Conservation (phyloP, 92 coral and sea anemone genomes). For the Umimayanthus kanabou region DNA sequence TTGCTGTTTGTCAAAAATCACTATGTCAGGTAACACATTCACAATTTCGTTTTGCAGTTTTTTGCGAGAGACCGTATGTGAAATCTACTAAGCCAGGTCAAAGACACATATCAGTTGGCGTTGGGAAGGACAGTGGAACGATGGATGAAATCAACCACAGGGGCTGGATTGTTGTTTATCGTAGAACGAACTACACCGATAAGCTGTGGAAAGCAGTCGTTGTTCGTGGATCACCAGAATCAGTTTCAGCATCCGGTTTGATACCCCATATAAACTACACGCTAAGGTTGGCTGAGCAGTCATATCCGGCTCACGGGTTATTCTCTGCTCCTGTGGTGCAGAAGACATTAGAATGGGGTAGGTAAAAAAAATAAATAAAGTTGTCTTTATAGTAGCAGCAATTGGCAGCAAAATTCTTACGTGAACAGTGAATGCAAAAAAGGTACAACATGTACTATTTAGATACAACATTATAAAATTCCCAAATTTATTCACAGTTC, state of each 20-base stretch:
- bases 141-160: conserved; percentile 4
- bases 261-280: conserved; percentile 25
- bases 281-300: conserved; percentile 13
- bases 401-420: too few relatives aligned
- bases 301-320: conserved; percentile 21
- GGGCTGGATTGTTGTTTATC: conserved; percentile 34
- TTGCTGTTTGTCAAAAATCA: not conserved
- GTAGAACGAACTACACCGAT: conserved; percentile 23
- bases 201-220: not conserved
- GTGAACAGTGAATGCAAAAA: too few relatives aligned
- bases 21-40: not conserved
- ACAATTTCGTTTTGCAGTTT: conserved; percentile 1
- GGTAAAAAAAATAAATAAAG: not conserved
- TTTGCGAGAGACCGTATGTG: conserved; percentile 20
- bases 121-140: not conserved
- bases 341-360: conserved; percentile 32
- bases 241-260: not conserved
- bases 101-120: not conserved
- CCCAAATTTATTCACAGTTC: too few relatives aligned
- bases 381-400: too few relatives aligned
- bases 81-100: not conserved
- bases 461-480: too few relatives aligned
- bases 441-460: too few relatives aligned
- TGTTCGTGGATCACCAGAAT: not conserved
- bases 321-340: conserved; percentile 18